Conservation (phyloP, 64 coral and sea anemone genomes). For the Cladopsammia gracilis region DNA sequence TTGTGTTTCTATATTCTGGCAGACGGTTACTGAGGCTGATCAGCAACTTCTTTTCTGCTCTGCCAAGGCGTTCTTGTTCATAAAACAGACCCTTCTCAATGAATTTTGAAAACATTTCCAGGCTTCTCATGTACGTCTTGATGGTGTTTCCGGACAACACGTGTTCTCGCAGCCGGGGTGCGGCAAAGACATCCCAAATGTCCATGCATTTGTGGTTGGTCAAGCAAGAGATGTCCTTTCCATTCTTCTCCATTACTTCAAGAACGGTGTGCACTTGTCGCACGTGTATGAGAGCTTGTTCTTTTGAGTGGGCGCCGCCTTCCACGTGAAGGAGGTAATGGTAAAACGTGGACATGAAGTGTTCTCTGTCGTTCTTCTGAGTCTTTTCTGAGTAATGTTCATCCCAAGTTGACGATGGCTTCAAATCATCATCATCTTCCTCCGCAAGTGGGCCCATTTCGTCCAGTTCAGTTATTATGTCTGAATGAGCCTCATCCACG, state of each 20-base stretch:
- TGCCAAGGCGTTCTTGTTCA: too few relatives aligned
- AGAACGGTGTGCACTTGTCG: neutral
- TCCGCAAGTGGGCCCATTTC: too few relatives aligned
- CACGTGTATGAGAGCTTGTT: neutral
- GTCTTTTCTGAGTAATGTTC: too few relatives aligned
- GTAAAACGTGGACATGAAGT: neutral
- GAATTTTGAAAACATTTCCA: neutral
- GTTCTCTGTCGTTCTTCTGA: too few relatives aligned
- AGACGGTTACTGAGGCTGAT: too few relatives aligned
- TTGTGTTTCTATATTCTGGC: neutral
- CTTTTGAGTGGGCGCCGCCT: neutral
- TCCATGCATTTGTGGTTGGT: neutral
- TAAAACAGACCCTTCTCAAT: too few relatives aligned
- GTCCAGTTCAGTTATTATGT: too few relatives aligned
- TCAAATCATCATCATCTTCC: too few relatives aligned
- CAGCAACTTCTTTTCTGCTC: too few relatives aligned
- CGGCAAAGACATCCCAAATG: neutral
- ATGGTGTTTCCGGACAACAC: neutral
- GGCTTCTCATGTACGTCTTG: neutral
- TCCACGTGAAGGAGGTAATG: neutral
- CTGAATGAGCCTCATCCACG: too few relatives aligned
- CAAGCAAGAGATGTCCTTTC: neutral
- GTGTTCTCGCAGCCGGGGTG: neutral
- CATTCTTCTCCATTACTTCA: neutral
- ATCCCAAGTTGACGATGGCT: too few relatives aligned